Evolutionary conservation across 2,797 vertebrate species (phyloP), one percentile per base, ranked within the genome.

Genomic region (Anguilla pacifica): DNA sequence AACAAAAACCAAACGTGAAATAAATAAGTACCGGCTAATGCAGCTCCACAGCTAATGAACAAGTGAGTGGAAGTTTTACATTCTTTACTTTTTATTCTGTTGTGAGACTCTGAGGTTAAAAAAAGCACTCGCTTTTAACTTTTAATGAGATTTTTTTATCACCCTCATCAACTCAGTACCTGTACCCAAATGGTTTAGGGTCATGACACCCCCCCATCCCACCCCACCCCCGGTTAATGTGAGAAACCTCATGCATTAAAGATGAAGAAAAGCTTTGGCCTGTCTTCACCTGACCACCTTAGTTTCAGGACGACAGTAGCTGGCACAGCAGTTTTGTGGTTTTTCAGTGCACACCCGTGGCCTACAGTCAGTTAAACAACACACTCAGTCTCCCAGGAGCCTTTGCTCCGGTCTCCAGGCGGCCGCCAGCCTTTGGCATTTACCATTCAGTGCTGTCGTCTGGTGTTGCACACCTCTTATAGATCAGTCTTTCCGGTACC

Each of bases 401-500:
- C 51, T 49, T 43, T 53, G 13, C 25, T 35, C 51, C 28, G 57
- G 57, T 81, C 74, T 64, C 84, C 39, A 46, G 43, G 83, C 35
- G 31, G 70, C 46, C n/a, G 25, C 55, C 39, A 81, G 83, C 43
- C 84, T 85, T 70, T 85, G 72, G 49, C 53, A 35, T 64, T 31
- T 85, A 39, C 53, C 70, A 67, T 77, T 51, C 39, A 59, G 70
- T 53, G 84, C 72, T 85, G 82, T 83, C 79, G n/a, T 43, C 64
- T 46, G 22, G 61, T 43, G 53, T n/a, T 43, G 11, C 57, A 72
- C 90, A 94, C 87, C 90, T 89, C 91, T 92, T 59, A 90, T 92
- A 39, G 59, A 86, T 86, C 94, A 93, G 92, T 93, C 91, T 92
- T 89, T 91, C 93, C 92, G 91, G 92, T 94, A 90, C 89, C 92